Evolutionary conservation across 2,888 invertebrate species (phyloP).

Genomic region (Tortrix viridana): DNA sequence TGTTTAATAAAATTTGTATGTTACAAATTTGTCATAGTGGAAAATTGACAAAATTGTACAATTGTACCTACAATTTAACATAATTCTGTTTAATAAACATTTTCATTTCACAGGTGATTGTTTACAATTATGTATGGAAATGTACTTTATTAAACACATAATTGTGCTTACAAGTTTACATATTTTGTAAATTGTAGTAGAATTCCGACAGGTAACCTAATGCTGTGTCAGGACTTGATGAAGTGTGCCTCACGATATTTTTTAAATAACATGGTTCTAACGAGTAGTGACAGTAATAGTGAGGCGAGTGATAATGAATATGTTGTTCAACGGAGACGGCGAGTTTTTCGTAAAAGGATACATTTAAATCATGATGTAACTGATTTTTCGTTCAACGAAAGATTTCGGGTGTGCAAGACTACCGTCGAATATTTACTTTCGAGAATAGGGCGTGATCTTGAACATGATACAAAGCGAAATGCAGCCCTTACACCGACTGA

Average conservation of each 20-base stretch:
- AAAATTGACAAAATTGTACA: neutral
- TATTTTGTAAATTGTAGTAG: constrained; percentile 3
- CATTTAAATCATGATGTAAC: neutral
- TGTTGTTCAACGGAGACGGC: constrained; percentile 1
- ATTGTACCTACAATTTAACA: neutral
- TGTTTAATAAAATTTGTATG: neutral
- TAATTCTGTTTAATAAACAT: neutral
- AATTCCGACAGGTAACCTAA: neutral
- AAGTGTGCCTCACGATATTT: neutral
- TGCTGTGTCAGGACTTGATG: neutral
- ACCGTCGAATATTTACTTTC: constrained; percentile 3
- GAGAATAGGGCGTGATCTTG: constrained; percentile 2
- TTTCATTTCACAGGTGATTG: neutral
- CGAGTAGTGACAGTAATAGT: neutral
- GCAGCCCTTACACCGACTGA: constrained; percentile 2
- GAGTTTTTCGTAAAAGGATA: constrained; percentile 10
- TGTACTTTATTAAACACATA: constrained; percentile 4
- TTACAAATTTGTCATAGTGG: neutral
- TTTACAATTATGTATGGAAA: neutral
- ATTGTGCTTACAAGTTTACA: constrained; percentile 2
- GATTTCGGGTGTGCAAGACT: neutral
- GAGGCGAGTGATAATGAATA: constrained; percentile 1
- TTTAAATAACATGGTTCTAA: neutral
- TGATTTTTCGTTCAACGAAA: neutral
- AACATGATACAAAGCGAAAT: constrained; percentile 12